Conservation (phyloP, 1,140 invertebrate genomes). For the Dinoponera quadriceps region DNA sequence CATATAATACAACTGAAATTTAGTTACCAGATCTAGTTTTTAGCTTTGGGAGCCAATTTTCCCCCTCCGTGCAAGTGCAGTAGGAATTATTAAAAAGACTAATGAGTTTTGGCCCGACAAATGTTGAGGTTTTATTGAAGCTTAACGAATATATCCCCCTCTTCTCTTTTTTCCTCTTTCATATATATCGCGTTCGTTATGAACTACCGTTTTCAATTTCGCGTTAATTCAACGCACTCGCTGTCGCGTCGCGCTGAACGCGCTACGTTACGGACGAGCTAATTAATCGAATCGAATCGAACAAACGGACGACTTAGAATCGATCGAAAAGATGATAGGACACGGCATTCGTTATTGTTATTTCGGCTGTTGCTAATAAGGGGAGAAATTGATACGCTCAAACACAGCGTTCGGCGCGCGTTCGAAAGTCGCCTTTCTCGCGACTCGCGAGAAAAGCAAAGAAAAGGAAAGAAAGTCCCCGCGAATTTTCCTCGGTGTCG, state of each 20-base stretch:
- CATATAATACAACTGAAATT: no score
- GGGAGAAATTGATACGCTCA: neutral
- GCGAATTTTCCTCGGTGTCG: neutral
- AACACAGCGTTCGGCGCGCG: neutral
- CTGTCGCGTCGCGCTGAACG: neutral
- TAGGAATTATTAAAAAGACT: no score
- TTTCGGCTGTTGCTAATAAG: neutral
- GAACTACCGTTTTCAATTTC: neutral
- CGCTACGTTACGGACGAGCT: neutral
- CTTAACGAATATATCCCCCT: neutral
- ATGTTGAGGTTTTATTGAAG: no score
- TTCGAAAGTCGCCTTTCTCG: neutral
- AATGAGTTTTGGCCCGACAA: no score
- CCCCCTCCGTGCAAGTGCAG: no score
- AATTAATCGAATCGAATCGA: slow-evolving; percentile 18
- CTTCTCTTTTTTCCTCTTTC: neutral
- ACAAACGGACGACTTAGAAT: slow-evolving; percentile 12
- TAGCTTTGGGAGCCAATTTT: no score
- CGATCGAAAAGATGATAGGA: neutral
- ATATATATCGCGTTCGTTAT: neutral
- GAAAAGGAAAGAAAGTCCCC: neutral
- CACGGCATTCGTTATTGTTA: neutral
- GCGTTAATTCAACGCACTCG: neutral
- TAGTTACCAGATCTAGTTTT: no score
- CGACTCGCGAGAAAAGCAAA: neutral